Percentiles rank a stretch among this genome's conserved stretches.
Evolutionary conservation across 1,140 invertebrate genomes (phyloP).

Genomic region (Hyles vespertilio): DNA sequence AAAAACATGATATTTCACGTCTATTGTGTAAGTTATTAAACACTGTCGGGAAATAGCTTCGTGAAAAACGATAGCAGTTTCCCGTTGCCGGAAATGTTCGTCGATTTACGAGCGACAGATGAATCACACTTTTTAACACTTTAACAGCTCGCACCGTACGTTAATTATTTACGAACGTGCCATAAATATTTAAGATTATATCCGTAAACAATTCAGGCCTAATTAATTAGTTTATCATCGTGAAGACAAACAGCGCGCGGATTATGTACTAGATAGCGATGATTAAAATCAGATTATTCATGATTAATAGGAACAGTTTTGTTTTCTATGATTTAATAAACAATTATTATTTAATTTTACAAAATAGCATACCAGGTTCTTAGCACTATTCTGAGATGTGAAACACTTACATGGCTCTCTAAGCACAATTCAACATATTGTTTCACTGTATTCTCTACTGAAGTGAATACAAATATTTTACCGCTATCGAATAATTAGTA

Average conservation of each 20-base stretch:
- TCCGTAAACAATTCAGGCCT: not conserved
- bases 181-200: slow-evolving; percentile 9
- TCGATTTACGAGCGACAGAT: slow-evolving; percentile 1
- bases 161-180: slow-evolving; percentile 4
- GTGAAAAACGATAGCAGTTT: slow-evolving; percentile 1
- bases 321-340: no score
- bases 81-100: not conserved
- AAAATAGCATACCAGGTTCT: no score
- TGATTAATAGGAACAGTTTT: no score
- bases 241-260: not conserved
- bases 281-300: no score
- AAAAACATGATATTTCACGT: not conserved
- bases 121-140: not conserved
- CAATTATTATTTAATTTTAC: no score
- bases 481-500: no score
- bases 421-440: no score
- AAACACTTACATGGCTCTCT: no score
- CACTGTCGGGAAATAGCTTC: not conserved
- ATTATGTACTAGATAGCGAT: not conserved
- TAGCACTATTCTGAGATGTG: no score
- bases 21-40: not conserved
- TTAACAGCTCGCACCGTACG: no score
- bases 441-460: no score
- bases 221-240: slow-evolving; percentile 9
- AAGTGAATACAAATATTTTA: no score